phyloP scores from a whole-genome alignment of 2,797 vertebrate genomes.

The Eutrigla gurnardus region DNA sequence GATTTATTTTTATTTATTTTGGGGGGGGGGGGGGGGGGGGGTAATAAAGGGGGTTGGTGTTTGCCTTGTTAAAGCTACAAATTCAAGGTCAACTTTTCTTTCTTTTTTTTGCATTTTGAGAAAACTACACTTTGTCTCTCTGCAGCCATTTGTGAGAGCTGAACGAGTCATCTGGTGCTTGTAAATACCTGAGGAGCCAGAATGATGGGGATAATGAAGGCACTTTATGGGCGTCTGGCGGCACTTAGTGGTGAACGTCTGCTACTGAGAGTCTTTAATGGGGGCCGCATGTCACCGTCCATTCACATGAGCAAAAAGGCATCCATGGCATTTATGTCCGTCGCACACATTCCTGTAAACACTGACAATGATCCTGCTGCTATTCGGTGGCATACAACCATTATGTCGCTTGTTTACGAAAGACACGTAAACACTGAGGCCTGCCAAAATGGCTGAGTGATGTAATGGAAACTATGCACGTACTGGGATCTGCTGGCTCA shows the following conservation, averaged over 20 bases:
- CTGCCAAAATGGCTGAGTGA: constrained; percentile 65
- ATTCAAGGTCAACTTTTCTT: constrained; percentile 29
- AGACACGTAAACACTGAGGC: constrained; percentile 65
- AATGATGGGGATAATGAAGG: constrained; percentile 36
- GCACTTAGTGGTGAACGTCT: constrained; percentile 66
- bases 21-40: too few relatives aligned
- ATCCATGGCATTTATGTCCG: constrained; percentile 27
- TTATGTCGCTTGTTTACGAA: constrained; percentile 62
- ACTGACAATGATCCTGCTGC: constrained; percentile 25
- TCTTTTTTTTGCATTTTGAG: constrained; percentile 19
- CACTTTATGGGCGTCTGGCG: constrained; percentile 58
- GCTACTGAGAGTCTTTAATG: constrained; percentile 38
- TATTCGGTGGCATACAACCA: constrained; percentile 9
- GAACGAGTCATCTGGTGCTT: constrained; percentile 59
- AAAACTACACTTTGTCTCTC: constrained; percentile 54
- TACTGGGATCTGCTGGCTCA: constrained; percentile 58
- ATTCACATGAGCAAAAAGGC: constrained; percentile 42
- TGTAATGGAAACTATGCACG: constrained; percentile 78
- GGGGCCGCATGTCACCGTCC: not conserved
- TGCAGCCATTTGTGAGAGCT: constrained; percentile 55
- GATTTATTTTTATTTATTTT: too few relatives aligned
- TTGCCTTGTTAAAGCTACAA: constrained; percentile 31
- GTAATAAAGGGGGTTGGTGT: constrained; percentile 32
- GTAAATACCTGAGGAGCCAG: constrained; percentile 65
- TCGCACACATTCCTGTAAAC: constrained; percentile 22